Evolutionary conservation across 2,113 vertebrate genomes (phyloP).

Genomic region (Seriola rivoliana): DNA sequence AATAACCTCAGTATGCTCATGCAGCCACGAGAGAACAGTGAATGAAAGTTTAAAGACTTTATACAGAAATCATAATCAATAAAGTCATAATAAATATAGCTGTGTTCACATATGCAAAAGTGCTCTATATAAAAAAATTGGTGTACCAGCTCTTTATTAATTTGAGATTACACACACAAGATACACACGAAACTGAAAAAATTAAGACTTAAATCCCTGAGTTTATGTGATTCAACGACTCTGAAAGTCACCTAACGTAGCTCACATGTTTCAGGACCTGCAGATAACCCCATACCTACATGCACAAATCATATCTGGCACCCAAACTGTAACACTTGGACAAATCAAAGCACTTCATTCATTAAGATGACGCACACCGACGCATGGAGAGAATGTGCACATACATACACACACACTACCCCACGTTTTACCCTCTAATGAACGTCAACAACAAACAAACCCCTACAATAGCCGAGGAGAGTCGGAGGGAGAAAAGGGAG

Average conservation of each 20-base stretch:
- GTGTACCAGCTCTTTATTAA: not conserved
- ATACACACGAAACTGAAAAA: too few relatives aligned
- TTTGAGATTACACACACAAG: too few relatives aligned
- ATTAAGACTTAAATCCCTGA: too few relatives aligned
- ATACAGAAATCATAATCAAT: not conserved
- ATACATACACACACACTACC: slow-evolving; percentile 10
- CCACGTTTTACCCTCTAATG: slow-evolving; percentile 58
- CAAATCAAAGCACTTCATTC: slow-evolving; percentile 38
- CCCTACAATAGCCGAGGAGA: slow-evolving; percentile 31
- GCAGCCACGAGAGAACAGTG: not conserved
- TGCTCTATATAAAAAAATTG: not conserved
- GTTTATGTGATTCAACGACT: too few relatives aligned
- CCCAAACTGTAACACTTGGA: not conserved
- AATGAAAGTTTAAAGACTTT: too few relatives aligned
- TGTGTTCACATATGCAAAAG: too few relatives aligned
- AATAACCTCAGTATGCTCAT: too few relatives aligned
- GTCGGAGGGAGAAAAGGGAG: slow-evolving; percentile 14
- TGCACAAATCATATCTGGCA: not conserved
- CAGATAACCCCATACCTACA: not conserved
- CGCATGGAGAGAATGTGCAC: not conserved
- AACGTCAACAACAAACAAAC: slow-evolving; percentile 68
- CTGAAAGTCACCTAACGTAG: not conserved
- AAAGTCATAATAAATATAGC: too few relatives aligned
- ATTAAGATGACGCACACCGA: slow-evolving; percentile 19
- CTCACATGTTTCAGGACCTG: not conserved